phyloP scores from a whole-genome alignment of 2,797 vertebrate genomes.

The Enoplosus armatus region DNA sequence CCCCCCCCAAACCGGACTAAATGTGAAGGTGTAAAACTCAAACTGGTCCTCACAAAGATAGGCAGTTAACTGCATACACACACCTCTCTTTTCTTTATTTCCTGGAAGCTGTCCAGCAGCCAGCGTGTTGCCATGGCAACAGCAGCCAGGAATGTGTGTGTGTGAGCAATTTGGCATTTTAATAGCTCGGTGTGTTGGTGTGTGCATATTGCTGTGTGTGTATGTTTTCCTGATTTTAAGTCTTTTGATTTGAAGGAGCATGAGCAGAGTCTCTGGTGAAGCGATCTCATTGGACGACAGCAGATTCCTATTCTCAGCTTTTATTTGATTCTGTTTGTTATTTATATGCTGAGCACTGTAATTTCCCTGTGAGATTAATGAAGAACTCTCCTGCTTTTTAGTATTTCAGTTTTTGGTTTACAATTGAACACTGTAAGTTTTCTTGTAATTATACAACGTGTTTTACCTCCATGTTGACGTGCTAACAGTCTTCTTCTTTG shows the following conservation, averaged over 20 bases:
- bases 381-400: too few species aligned
- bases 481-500: too few species aligned
- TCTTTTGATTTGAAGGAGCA: slow-evolving; percentile 22
- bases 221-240: background rate
- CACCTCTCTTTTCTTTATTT: slow-evolving; percentile 31
- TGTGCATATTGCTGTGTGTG: slow-evolving; percentile 4
- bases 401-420: too few species aligned
- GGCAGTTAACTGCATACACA: slow-evolving; percentile 4
- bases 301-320: too few species aligned
- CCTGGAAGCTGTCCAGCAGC: slow-evolving; percentile 57
- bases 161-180: background rate
- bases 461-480: too few species aligned
- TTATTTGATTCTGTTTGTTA: too few species aligned
- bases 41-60: background rate
- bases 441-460: too few species aligned
- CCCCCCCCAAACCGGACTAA: too few species aligned
- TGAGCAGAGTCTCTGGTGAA: background rate
- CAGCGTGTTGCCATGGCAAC: slow-evolving; percentile 78
- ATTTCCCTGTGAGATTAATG: too few species aligned
- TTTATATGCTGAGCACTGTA: too few species aligned
- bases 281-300: too few species aligned
- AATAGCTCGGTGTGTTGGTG: background rate
- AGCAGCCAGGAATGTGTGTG: slow-evolving; percentile 32
- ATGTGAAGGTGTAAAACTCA: background rate
- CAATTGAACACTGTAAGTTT: too few species aligned